Evolutionary conservation across 2,113 vertebrate genomes (phyloP).

Genomic region (Trematocara marginatum): DNA sequence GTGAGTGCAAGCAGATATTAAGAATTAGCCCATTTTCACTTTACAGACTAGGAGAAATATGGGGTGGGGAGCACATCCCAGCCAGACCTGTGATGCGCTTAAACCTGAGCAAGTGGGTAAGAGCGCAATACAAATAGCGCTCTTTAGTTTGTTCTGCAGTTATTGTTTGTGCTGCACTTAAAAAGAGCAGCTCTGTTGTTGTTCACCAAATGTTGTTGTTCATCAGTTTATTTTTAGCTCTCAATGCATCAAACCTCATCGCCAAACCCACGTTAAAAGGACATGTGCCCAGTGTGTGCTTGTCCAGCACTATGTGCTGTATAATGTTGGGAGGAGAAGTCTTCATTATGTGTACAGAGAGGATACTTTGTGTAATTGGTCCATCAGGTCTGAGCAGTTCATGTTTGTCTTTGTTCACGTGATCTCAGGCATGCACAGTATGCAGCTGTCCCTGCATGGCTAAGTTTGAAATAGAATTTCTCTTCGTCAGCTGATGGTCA

Average conservation of each 20-base stretch:
- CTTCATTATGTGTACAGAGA: slow-evolving; percentile 24
- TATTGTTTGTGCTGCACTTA: neutral
- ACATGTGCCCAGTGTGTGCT: neutral
- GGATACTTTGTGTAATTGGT: slow-evolving; percentile 5
- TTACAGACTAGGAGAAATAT: neutral
- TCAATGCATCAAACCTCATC: neutral
- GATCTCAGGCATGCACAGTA: slow-evolving; percentile 22
- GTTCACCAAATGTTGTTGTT: neutral
- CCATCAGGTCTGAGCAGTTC: neutral
- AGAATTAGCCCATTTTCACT: neutral
- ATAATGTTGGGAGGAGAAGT: slow-evolving; percentile 3
- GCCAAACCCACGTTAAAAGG: neutral
- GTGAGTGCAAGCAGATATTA: neutral
- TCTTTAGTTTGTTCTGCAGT: neutral
- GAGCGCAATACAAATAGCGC: neutral
- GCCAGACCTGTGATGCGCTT: neutral
- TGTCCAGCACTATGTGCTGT: neutral
- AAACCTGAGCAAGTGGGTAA: neutral
- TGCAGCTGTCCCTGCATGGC: neutral
- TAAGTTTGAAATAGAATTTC: neutral
- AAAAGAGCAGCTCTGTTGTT: neutral
- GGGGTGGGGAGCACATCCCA: neutral
- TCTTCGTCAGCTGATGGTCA: slow-evolving; percentile 7
- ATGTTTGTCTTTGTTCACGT: slow-evolving; percentile 39
- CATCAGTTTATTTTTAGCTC: neutral